Conservation (phyloP, 2,888 invertebrate genomes). For the Leucania comma region DNA sequence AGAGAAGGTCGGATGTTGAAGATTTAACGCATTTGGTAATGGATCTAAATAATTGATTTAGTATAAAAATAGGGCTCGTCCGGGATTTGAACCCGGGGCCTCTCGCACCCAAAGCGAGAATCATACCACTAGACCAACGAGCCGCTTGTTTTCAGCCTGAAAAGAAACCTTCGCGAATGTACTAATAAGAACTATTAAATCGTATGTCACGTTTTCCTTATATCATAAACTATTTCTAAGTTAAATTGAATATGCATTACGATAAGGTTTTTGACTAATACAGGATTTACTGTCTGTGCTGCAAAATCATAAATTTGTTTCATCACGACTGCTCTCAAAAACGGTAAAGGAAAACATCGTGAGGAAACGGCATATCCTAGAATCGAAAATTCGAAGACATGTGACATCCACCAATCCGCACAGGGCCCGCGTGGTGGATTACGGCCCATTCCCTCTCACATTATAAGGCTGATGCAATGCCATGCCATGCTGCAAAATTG, state of each 20-base stretch:
- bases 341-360: too few species aligned
- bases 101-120: conserved; percentile 57
- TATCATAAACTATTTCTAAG: neutral
- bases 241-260: neutral
- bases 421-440: too few species aligned
- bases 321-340: too few species aligned
- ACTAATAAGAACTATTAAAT: neutral
- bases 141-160: conserved; percentile 25
- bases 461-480: too few species aligned
- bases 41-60: neutral
- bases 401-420: too few species aligned
- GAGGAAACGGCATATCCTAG: too few species aligned
- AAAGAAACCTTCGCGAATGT: conserved; percentile 8
- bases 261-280: neutral
- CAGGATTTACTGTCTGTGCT: neutral
- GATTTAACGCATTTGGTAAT: neutral
- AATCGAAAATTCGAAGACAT: too few species aligned
- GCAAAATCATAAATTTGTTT: too few species aligned
- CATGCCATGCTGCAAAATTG: too few species aligned
- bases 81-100: conserved; percentile 56
- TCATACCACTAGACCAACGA: conserved; percentile 57
- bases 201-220: neutral
- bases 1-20: neutral
- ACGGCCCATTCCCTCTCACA: too few species aligned
- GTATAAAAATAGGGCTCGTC: conserved; percentile 45